Percentiles rank a stretch among this genome's conserved stretches.
Evolutionary conservation across 2,888 invertebrate species (phyloP).

Genomic region (Agelastica alni): DNA sequence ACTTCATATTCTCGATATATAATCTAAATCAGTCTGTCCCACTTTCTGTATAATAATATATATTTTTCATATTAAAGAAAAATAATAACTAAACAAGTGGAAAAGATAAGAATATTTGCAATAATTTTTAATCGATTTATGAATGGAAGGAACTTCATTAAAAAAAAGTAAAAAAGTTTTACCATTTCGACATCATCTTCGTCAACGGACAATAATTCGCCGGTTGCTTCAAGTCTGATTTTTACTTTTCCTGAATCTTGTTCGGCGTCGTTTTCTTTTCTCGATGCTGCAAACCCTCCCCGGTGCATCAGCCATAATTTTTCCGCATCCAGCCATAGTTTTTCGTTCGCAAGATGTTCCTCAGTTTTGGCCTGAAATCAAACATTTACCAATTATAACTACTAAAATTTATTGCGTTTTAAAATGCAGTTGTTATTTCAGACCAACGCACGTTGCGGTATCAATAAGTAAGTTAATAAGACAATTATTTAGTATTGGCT

Average conservation of each 20-base stretch:
- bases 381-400: no score
- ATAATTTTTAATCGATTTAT: background rate
- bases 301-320: conserved; percentile 93
- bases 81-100: no score
- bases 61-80: no score
- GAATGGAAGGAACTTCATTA: no score
- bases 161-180: no score
- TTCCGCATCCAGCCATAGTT: conserved; percentile 71
- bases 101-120: conserved; percentile 13
- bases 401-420: no score
- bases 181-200: conserved; percentile 96
- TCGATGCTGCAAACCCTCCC: conserved; percentile 85
- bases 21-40: no score
- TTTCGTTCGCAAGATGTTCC: conserved; percentile 67
- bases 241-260: conserved; percentile 67
- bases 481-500: no score
- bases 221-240: conserved; percentile 79
- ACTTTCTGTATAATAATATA: no score
- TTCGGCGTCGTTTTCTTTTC: conserved; percentile 52
- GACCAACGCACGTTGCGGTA: background rate
- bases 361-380: conserved; percentile 69
- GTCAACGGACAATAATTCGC: conserved; percentile 84
- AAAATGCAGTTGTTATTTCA: no score
- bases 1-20: no score
- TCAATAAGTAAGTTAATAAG: no score